Evolutionary conservation across 2,797 vertebrate species (phyloP), one percentile per base, ranked within the genome.

Genomic region (Typhlichthys eigenmanni): DNA sequence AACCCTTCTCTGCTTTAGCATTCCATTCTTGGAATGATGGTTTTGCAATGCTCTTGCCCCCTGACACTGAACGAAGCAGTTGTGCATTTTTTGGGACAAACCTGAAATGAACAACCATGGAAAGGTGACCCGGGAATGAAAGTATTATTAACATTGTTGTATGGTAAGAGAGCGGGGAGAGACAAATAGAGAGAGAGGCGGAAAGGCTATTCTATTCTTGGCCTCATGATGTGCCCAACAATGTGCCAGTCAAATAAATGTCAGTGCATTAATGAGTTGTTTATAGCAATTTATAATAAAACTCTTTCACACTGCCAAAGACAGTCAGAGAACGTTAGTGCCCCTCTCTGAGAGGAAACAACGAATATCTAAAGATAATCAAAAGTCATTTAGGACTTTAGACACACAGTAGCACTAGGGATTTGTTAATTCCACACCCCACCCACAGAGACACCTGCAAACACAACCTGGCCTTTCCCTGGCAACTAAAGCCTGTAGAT

Each of bases 221-320:
- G 70, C 70, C 69, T 85, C 69, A 71, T 68, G 24, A 29, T 29
- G 24, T 29, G 24, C 4, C 24, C 74, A 73, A 74, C 79, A 32
- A 61, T 79, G 82, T 89, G 89, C 81, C 86, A 90, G 88, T 92
- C 92, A 91, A 79, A 90, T 78, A 91, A 92, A 91, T 90, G 90
- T 88, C 88, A 91, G 57, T 57, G 85, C 88, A 89, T 92, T 88
- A 91, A 92, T 91, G 85, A 91, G 86, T 29, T 73, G 84, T 85
- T 85, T 83, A 86, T 87, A 75, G 75, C 62, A 50, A 68, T 79
- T 60, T 66, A 67, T 82, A 66, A 63, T 62, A 64, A 32, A 48
- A 58, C 66, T 79, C 64, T 76, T 76, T 67, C 55, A 69, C 85
- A 83, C 79, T 53, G 68, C 68, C 38, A 50, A 69, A 67, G 75